A percentile compares a stretch with the other conserved stretches of the same genome.
phyloP scores from a whole-genome alignment of 2,797 vertebrate species.

The Pachyuromys duprasi region DNA sequence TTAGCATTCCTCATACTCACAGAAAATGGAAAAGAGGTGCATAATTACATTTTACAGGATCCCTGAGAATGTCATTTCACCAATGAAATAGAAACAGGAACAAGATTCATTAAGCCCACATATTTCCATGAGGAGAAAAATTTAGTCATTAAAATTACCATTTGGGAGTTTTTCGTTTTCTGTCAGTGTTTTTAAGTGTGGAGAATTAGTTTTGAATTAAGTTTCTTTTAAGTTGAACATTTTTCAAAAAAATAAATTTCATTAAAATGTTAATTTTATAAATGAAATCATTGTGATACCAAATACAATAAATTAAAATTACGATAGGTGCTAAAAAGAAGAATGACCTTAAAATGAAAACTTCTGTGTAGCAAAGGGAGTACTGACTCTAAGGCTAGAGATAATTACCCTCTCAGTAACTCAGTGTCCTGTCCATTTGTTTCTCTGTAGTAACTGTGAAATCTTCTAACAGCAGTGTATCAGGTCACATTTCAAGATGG shows the following conservation, averaged over 20 bases:
- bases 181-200: neutral
- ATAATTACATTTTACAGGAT: neutral
- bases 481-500: neutral
- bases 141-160: neutral
- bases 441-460: neutral
- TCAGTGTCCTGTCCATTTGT: neutral
- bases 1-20: neutral
- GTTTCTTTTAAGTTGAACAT: neutral
- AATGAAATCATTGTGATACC: neutral
- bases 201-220: conserved; percentile 3
- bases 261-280: conserved; percentile 12
- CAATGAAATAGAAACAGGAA: neutral
- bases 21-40: conserved; percentile 21
- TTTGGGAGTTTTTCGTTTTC: neutral
- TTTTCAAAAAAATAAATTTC: neutral
- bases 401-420: neutral
- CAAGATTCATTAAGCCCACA: conserved; percentile 1
- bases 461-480: neutral
- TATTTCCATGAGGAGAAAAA: conserved; percentile 32
- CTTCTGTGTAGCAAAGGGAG: neutral
- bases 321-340: neutral
- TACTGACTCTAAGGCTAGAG: neutral
- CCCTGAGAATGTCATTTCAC: conserved; percentile 30
- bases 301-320: conserved; percentile 26
- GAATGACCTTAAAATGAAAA: neutral